A percentile compares a stretch with the other conserved stretches of the same genome.
These are phyloP conservation scores for Orthonyx spaldingii DNA, from an alignment of 2,113 vertebrate genomes.

Conservation along the genomic window DNA sequence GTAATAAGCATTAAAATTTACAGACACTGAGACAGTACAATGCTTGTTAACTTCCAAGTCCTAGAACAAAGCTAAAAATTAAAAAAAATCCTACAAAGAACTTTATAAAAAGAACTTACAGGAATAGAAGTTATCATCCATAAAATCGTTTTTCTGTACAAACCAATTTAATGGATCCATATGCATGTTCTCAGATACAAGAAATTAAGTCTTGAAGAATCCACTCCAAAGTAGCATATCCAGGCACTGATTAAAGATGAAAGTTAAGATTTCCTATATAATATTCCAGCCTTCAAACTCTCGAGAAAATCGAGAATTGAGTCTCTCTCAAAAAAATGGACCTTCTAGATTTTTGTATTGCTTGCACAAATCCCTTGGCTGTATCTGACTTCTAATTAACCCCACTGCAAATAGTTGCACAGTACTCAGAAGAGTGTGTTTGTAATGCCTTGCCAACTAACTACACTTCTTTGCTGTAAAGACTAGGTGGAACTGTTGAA, in stretches of 20 bases:
- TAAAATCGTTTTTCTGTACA: background rate
- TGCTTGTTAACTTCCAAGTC: background rate
- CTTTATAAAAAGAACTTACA: background rate
- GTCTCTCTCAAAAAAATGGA: background rate
- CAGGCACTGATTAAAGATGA: background rate
- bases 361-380: accelerated
- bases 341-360: background rate
- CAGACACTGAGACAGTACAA: background rate
- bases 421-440: background rate
- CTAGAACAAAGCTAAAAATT: background rate
- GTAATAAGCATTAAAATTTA: background rate
- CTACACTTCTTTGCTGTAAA: background rate
- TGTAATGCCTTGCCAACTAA: background rate
- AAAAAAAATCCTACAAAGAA: background rate
- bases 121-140: background rate
- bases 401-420: background rate
- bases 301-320: background rate
- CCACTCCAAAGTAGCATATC: background rate
- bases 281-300: background rate
- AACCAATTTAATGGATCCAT: background rate
- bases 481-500: background rate
- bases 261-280: background rate
- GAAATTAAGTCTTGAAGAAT: background rate
- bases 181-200: background rate
- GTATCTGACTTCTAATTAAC: background rate